Evolutionary conservation across 2,888 invertebrate genomes (phyloP), one percentile per base, ranked within the genome.

Genomic region (Baccha elongata): DNA sequence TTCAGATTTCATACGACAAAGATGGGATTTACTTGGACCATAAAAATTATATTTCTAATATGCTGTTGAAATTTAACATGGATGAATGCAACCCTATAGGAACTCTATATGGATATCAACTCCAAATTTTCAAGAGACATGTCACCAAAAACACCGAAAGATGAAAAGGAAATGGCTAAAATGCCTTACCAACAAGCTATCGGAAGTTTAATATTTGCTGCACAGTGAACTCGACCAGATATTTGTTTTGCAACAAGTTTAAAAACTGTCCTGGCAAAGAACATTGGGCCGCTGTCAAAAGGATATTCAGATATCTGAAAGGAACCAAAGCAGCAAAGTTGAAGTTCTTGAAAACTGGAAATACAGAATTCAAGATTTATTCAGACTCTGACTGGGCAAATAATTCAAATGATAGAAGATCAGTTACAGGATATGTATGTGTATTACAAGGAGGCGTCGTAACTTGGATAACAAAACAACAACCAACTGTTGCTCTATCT

Each of bases 381-480:
- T 17, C 64, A 19, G 48, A 64, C 5, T 48, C n/a, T 13, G 64
- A 15, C 11, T n/a, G n/a, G n/a, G n/a, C n/a, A 44, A 48, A 46
- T 50, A 48, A 64, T 23, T 19, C 10, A 8, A 23, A 64, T 15
- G 64, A 64, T 3, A 48, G 50, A 37, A 65, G 37, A 50, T 65
- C 65, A 1, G 37, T 50, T 1, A 65, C 48, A 17, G 65, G 37
- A 0, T 65, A 50, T 10, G 65, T 40, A 23, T 50, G 32, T 26
- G 19, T n/a, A 15, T n/a, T 40, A 35, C 50, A 44, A 48, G 50
- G 10, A 3, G 23, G 35, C 0, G 37, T 44, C 10, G 29, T 44
- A 8, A 26, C 19, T n/a, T n/a, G n/a, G n/a, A n/a, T n/a, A n/a
- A n/a, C n/a, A n/a, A n/a, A n/a, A n/a, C n/a, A n/a, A n/a, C n/a